phyloP scores from a whole-genome alignment of 2,888 invertebrate species.

The Eristalinus aeneus region DNA sequence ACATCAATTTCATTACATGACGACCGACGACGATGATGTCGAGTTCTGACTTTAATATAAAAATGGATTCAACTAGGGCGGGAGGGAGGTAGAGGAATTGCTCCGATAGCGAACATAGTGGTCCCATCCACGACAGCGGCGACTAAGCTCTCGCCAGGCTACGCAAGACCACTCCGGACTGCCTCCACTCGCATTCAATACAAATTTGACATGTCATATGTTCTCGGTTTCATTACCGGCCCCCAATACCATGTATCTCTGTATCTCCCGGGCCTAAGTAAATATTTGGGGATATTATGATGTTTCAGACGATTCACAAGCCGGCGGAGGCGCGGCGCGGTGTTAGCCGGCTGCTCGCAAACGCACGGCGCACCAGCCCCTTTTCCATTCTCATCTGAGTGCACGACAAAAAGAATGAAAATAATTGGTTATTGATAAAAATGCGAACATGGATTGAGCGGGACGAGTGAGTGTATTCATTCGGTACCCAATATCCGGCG shows the following conservation, averaged over 20 bases:
- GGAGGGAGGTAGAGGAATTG: background rate
- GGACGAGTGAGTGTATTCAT: slow-evolving; percentile 41
- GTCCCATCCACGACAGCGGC: background rate
- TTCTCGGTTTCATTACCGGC: slow-evolving; percentile 61
- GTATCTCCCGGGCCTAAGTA: slow-evolving; percentile 58
- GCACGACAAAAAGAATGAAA: slow-evolving; percentile 39
- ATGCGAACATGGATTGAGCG: slow-evolving; percentile 54
- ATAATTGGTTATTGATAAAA: slow-evolving; percentile 71
- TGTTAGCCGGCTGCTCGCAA: background rate
- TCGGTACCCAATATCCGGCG: slow-evolving; percentile 69
- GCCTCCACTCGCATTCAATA: slow-evolving; percentile 33
- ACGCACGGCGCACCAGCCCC: no score
- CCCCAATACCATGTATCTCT: slow-evolving; percentile 32
- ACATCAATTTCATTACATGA: slow-evolving; percentile 44
- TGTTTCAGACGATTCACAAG: slow-evolving; percentile 27
- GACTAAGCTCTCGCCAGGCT: background rate
- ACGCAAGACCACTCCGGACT: background rate
- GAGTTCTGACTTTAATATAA: slow-evolving; percentile 30
- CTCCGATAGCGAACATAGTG: slow-evolving; percentile 7
- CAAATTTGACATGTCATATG: slow-evolving; percentile 60
- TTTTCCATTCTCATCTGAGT: background rate
- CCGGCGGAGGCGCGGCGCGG: background rate
- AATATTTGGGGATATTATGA: slow-evolving; percentile 62
- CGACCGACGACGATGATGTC: slow-evolving; percentile 8
- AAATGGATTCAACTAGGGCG: background rate